phyloP scores from a whole-genome alignment of 1,140 invertebrate genomes.

The Drosophila athabasca region DNA sequence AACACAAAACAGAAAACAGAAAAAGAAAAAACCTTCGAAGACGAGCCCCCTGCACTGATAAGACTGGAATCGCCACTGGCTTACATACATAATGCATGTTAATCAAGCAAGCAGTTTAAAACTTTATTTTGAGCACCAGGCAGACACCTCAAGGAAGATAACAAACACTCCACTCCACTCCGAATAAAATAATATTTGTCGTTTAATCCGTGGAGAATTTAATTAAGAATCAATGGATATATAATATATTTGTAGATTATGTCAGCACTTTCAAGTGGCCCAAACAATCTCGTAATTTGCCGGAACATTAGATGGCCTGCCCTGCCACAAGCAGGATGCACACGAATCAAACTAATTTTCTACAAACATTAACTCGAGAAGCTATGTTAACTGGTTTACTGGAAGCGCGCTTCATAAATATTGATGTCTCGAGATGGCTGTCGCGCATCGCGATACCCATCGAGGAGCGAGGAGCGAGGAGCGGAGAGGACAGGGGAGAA shows the following conservation, averaged over 20 bases:
- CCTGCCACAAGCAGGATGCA: neutral
- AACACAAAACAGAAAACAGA: too few species aligned
- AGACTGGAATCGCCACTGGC: slow-evolving; percentile 37
- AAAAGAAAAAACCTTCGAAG: too few species aligned
- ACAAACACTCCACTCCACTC: neutral
- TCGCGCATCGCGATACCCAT: slow-evolving; percentile 17
- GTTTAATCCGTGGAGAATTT: too few species aligned
- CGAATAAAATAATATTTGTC: too few species aligned
- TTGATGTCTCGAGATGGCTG: slow-evolving; percentile 54
- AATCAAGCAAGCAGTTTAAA: slow-evolving; percentile 61
- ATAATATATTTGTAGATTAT: too few species aligned
- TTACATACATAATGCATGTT: slow-evolving; percentile 79
- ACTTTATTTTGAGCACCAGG: slow-evolving; percentile 30
- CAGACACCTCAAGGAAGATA: slow-evolving; percentile 45
- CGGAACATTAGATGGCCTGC: too few species aligned
- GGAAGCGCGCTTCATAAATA: slow-evolving; percentile 60
- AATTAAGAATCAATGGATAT: too few species aligned
- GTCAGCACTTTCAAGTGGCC: too few species aligned
- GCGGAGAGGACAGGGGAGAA: neutral
- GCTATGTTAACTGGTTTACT: slow-evolving; percentile 35
- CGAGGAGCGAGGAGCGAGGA: neutral
- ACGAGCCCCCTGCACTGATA: slow-evolving; percentile 6
- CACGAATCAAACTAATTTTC: slow-evolving; percentile 41
- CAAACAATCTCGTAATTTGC: too few species aligned
- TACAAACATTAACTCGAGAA: slow-evolving; percentile 26